Evolutionary conservation across 2,113 vertebrate genomes (phyloP), one percentile per base, ranked within the genome.

Genomic region (Oreochromis niloticus): DNA sequence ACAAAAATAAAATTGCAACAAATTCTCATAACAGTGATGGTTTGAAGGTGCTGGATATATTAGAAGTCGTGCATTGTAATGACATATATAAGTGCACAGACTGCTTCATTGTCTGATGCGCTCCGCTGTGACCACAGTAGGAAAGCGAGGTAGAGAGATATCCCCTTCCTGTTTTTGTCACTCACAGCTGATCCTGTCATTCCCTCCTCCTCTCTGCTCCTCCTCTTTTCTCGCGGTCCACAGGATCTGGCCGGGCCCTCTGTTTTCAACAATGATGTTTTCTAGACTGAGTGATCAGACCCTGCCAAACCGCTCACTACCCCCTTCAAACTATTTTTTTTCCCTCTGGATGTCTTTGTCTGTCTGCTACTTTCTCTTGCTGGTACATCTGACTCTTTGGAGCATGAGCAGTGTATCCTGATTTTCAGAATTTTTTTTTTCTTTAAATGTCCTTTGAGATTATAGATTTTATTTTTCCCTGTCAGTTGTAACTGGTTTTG

Each of bases 91-190:
- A 88, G 73, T 43, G 54, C 61, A 75, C 73, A 82, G 83, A 54
- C 80, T 88, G 57, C 84, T 85, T 91, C 80, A 90, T 91, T 92
- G 87, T 93, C 87, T 61, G 93, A 94, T 92, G 91, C 71, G 16
- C 88, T 92, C 82, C 79, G 85, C 85, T 88, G 90, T 94, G 93
- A 91, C 92, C 86, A 86, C 90, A 80, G 94, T 89, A 93, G 95
- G 95, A 95, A 95, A 96, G 88, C 91, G 89, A 94, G 92, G 90
- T 89, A 85, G 88, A 94, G 93, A 95, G 93, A 96, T 96, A 95
- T 96, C 95, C 95, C 91, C 95, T 96, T 96, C 96, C 95, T 96
- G 96, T 96, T 96, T 96, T 96, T 95, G 95, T 95, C 94, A 96
- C 90, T 94, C 93, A 93, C 93, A 92, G 95, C 95, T 95, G 94